Evolutionary conservation across 1,140 invertebrate species (phyloP).

Genomic region (Luehdorfia chinensis): DNA sequence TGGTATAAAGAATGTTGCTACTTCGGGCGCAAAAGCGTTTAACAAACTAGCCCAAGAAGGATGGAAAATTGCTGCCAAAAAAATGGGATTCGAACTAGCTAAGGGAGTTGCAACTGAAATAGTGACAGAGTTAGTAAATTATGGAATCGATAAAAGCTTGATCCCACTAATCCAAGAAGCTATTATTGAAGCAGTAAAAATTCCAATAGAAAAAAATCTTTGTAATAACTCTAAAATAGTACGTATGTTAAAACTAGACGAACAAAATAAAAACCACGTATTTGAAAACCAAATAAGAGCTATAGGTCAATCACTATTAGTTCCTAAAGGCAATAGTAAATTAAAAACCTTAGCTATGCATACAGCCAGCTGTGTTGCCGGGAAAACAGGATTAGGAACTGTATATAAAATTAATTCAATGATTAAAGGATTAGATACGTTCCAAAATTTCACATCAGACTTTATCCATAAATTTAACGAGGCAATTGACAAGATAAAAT

Average conservation of each 20-base stretch:
- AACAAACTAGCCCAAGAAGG: constrained; percentile 1
- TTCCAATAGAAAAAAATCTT: not conserved
- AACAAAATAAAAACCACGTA: constrained; percentile 2
- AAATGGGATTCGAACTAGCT: not conserved
- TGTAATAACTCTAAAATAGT: not conserved
- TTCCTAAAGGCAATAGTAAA: not conserved
- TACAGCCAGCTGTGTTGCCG: not conserved
- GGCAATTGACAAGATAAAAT: too few species aligned
- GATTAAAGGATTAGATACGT: too few species aligned
- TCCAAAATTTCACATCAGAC: too few species aligned
- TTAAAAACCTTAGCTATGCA: not conserved
- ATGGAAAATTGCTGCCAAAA: constrained; percentile 1
- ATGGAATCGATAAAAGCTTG: constrained; percentile 7
- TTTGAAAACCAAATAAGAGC: constrained; percentile 7
- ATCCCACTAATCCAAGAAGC: constrained; percentile 3
- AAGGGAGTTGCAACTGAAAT: constrained; percentile 7
- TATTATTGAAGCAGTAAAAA: constrained; percentile 3
- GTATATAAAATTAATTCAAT: not conserved
- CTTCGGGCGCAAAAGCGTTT: constrained; percentile 4
- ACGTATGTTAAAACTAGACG: constrained; percentile 1
- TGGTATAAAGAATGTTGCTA: constrained; percentile 1
- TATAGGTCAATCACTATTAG: not conserved
- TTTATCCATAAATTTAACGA: too few species aligned
- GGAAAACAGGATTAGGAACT: not conserved
- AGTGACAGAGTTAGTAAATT: constrained; percentile 3